Percentiles rank a stretch among this genome's conserved stretches.
Evolutionary conservation across 2,888 invertebrate species (phyloP).

Genomic region (Dicycla oo): DNA sequence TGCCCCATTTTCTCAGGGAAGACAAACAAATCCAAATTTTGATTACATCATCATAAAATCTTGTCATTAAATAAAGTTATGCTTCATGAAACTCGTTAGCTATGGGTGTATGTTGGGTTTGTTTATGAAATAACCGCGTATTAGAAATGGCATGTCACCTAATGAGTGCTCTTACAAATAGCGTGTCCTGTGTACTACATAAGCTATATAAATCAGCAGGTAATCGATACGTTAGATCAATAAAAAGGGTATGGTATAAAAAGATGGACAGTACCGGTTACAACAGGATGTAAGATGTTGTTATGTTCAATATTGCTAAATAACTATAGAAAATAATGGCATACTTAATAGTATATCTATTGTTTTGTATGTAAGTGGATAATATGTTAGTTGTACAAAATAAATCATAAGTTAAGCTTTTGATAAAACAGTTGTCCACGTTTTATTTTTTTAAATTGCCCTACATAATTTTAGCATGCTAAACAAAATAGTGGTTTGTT

Average conservation of each 20-base stretch:
- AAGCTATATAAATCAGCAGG: constrained; percentile 8
- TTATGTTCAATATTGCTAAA: constrained; percentile 11
- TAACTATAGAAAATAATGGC: not conserved
- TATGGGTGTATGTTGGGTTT: constrained; percentile 25
- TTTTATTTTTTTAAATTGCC: constrained; percentile 7
- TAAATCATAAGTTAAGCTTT: constrained; percentile 13
- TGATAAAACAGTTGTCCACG: constrained; percentile 8
- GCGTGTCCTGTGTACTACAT: not conserved
- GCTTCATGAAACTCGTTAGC: constrained; percentile 44
- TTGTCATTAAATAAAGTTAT: constrained; percentile 54
- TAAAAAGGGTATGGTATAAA: constrained; percentile 16
- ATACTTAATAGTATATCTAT: too few relatives aligned
- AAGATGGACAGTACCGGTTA: constrained; percentile 26
- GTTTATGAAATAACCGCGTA: constrained; percentile 15
- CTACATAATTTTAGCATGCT: constrained; percentile 4
- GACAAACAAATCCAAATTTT: constrained; percentile 64
- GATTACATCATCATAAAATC: constrained; percentile 61
- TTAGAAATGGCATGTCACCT: constrained; percentile 16
- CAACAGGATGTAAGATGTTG: constrained; percentile 19
- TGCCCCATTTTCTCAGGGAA: constrained; percentile 75
- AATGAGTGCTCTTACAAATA: constrained; percentile 10
- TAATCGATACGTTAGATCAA: constrained; percentile 13
- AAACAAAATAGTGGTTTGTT: constrained; percentile 41
- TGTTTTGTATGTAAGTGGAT: not conserved
- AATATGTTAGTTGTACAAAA: not conserved